Conservation (phyloP, 2,113 vertebrate genomes). For the Oryzias woworae region DNA sequence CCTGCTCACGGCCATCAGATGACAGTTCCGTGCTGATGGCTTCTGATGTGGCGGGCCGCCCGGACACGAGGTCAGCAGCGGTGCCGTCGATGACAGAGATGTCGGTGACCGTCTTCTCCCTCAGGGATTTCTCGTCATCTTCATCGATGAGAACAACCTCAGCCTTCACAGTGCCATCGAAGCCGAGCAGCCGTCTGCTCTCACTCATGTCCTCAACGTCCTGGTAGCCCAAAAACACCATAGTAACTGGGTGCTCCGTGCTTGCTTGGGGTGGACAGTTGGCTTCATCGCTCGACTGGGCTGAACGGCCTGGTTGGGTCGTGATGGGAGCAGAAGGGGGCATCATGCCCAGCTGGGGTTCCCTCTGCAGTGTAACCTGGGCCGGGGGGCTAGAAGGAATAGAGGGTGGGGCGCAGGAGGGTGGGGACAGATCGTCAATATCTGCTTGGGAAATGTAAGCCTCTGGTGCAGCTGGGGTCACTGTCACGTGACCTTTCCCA, state of each 20-base stretch:
- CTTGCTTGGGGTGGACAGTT: constrained; percentile 67
- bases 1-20: constrained; percentile 89
- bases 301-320: constrained; percentile 55
- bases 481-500: constrained; percentile 63
- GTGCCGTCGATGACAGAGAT: constrained; percentile 91
- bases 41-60: constrained; percentile 82
- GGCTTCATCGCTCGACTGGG: constrained; percentile 21
- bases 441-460: constrained; percentile 46
- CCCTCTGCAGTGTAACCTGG: constrained; percentile 85
- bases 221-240: constrained; percentile 99
- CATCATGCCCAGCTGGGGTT: constrained; percentile 73
- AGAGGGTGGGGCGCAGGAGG: constrained; percentile 70
- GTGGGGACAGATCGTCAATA: constrained; percentile 69
- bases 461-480: constrained; percentile 70
- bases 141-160: constrained; percentile 96
- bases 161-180: constrained; percentile 93
- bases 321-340: constrained; percentile 58
- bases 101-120: constrained; percentile 98
- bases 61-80: constrained; percentile 93
- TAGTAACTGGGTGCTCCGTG: constrained; percentile 88
- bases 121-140: constrained; percentile 92
- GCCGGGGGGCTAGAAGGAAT: constrained; percentile 67
- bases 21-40: constrained; percentile 92
- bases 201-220: constrained; percentile 90
- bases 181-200: constrained; percentile 90